Conservation (phyloP, 2,113 vertebrate genomes). For the Etheostoma spectabile region DNA sequence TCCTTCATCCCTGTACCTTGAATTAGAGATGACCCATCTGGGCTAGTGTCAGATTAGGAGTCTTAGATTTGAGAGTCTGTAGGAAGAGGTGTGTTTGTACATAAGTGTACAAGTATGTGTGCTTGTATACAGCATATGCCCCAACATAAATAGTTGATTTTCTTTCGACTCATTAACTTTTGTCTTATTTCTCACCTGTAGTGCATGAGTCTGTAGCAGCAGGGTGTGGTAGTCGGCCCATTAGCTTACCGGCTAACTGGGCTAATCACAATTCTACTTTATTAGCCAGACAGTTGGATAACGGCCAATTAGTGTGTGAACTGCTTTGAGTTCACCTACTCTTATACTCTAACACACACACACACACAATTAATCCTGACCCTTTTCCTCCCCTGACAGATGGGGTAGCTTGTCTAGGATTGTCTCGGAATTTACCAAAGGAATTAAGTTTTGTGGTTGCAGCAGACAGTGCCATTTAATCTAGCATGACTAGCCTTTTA, state of each 20-base stretch:
- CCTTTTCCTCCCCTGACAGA: conserved; percentile 74
- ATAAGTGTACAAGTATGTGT: neutral
- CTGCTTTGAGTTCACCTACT: conserved; percentile 50
- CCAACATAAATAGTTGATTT: neutral
- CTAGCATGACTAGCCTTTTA: conserved; percentile 45
- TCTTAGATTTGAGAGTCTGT: conserved; percentile 34
- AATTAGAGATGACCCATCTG: conserved; percentile 68
- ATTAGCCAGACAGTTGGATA: conserved; percentile 45
- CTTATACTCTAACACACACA: conserved; percentile 33
- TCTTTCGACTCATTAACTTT: neutral
- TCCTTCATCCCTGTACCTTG: conserved; percentile 41
- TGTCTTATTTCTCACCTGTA: neutral
- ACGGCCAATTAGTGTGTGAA: conserved; percentile 56
- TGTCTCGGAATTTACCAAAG: conserved; percentile 71
- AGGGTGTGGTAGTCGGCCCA: conserved; percentile 15
- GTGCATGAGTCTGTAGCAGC: conserved; percentile 3
- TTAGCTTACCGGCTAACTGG: conserved; percentile 49
- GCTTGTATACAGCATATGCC: neutral
- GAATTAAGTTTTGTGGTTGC: conserved; percentile 61
- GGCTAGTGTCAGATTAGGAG: conserved; percentile 66
- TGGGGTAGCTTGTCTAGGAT: conserved; percentile 73
- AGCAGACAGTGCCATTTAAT: conserved; percentile 44
- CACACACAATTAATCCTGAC: conserved; percentile 69
- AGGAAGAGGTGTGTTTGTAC: conserved; percentile 17
- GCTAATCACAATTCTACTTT: conserved; percentile 50